Conservation (phyloP, 2,888 invertebrate species). For the Acronicta psi region DNA sequence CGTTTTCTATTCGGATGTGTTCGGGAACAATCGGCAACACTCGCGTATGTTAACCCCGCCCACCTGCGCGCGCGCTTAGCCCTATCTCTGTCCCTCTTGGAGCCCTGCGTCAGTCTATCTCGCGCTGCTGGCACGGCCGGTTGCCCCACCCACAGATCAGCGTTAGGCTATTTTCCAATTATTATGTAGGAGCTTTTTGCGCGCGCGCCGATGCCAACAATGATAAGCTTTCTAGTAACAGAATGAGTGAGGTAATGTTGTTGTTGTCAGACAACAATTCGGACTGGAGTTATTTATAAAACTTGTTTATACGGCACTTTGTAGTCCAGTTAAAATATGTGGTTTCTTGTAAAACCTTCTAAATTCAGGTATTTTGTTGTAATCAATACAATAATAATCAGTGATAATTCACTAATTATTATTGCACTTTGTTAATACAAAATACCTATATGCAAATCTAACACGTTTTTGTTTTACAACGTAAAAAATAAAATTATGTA, state of each 20-base stretch:
- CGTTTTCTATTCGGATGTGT: constrained; percentile 75
- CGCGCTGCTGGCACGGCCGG: constrained; percentile 60
- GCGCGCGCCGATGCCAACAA: constrained; percentile 71
- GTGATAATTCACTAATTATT: too few relatives aligned
- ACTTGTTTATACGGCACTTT: constrained; percentile 19
- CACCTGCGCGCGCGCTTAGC: constrained; percentile 66
- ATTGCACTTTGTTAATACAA: too few relatives aligned
- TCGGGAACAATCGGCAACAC: constrained; percentile 76
- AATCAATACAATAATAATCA: too few relatives aligned
- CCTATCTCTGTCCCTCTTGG: constrained; percentile 67
- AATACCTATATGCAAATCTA: too few relatives aligned
- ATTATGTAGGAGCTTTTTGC: constrained; percentile 85
- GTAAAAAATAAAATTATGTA: not conserved
- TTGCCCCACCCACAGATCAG: constrained; percentile 78
- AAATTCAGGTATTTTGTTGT: too few relatives aligned
- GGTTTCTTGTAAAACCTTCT: too few relatives aligned
- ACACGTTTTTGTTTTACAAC: not conserved
- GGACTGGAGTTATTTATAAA: constrained; percentile 29
- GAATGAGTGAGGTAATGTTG: constrained; percentile 67
- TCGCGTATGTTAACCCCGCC: constrained; percentile 77
- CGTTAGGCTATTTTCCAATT: constrained; percentile 85
- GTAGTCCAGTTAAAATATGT: not conserved
- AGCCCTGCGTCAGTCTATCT: constrained; percentile 65
- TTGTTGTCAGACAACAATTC: constrained; percentile 61
- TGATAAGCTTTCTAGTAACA: constrained; percentile 83